These are phyloP conservation scores for Andrena bicolor DNA, from an alignment of 2,888 invertebrate genomes.

Conservation along the genomic window DNA sequence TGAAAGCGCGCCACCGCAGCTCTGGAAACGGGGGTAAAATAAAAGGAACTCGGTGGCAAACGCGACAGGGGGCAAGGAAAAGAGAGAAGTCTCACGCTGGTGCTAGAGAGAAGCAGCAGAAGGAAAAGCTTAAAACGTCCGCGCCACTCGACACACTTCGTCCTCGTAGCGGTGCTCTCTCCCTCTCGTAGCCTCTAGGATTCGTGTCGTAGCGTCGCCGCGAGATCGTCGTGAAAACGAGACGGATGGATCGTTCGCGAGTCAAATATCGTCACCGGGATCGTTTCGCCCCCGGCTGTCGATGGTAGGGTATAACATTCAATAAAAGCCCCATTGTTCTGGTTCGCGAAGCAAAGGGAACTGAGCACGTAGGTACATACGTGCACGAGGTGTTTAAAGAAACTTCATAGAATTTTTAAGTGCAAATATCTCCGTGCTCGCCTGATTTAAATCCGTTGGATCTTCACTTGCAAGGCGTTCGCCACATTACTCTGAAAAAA, in stretches of 20 bases:
- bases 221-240: conserved; percentile 50
- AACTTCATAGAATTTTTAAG: neutral
- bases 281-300: conserved; percentile 42
- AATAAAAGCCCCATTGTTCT: conserved; percentile 57
- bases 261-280: conserved; percentile 42
- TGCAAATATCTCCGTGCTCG: too few relatives aligned
- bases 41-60: conserved; percentile 20
- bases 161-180: too few relatives aligned
- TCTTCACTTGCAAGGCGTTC: too few relatives aligned
- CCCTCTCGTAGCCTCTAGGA: neutral
- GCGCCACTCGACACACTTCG: conserved; percentile 49
- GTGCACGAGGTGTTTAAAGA: neutral
- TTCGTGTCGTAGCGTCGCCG: conserved; percentile 41
- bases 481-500: neutral
- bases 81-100: conserved; percentile 13
- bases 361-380: neutral
- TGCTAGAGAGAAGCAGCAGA: conserved; percentile 26
- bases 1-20: conserved; percentile 55
- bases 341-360: neutral
- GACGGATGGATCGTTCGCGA: conserved; percentile 46
- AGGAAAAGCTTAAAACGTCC: conserved; percentile 58
- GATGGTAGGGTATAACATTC: conserved; percentile 53
- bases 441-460: too few relatives aligned
- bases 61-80: neutral
- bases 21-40: conserved; percentile 6